These are phyloP conservation scores for Microplitis mediator DNA, from an alignment of 1,140 invertebrate species.

Conservation along the genomic window DNA sequence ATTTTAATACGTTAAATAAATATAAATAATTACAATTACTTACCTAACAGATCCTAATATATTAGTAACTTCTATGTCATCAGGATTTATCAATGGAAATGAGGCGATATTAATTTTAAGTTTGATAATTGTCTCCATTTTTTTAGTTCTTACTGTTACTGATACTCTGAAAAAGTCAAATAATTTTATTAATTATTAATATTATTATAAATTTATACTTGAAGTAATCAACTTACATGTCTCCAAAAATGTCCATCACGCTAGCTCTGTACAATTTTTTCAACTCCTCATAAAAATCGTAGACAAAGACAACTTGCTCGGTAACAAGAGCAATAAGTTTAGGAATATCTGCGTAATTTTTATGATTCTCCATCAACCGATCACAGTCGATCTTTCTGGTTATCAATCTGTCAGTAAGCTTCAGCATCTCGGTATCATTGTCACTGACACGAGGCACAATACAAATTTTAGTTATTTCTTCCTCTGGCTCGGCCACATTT, in stretches of 20 bases:
- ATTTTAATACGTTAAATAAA: no score
- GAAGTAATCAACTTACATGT: neutral
- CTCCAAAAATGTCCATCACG: neutral
- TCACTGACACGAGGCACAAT: neutral
- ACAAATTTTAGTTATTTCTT: neutral
- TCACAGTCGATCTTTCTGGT: neutral
- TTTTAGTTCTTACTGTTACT: neutral
- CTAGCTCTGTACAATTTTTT: neutral
- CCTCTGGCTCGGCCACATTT: neutral
- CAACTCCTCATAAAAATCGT: conserved; percentile 21
- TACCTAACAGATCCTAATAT: conserved; percentile 7
- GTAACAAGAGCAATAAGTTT: conserved; percentile 9
- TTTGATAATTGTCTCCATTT: conserved; percentile 5
- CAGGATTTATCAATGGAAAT: neutral
- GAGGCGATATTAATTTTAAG: neutral
- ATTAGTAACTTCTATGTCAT: neutral
- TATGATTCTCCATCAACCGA: neutral
- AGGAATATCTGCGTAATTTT: conserved; percentile 10
- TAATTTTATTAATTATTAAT: neutral
- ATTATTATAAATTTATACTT: neutral
- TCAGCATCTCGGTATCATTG: neutral
- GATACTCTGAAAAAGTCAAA: neutral
- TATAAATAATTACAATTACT: neutral
- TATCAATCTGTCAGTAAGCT: conserved; percentile 11
- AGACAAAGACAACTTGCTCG: conserved; percentile 1